Conservation (phyloP, 2,797 vertebrate genomes). For the Bovichtus variegatus region DNA sequence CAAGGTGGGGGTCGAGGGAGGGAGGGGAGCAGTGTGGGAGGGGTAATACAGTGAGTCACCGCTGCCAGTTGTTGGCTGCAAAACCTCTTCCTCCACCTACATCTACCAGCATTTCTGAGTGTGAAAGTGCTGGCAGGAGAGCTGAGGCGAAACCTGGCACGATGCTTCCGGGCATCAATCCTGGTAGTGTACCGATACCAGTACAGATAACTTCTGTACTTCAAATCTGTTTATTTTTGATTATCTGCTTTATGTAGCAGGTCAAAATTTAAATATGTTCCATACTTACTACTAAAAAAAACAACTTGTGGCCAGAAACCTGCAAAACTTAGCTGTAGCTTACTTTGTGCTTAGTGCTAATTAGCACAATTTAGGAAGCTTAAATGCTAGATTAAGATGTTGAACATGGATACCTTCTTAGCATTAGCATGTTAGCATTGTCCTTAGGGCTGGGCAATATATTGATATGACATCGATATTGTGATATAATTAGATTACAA, state of each 20-base stretch:
- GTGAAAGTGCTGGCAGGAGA: slow-evolving; percentile 35
- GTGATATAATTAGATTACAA: no score
- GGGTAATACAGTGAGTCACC: slow-evolving; percentile 57
- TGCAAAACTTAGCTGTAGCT: neutral
- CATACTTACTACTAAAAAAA: neutral
- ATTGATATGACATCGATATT: no score
- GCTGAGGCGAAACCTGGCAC: slow-evolving; percentile 18
- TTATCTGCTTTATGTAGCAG: neutral
- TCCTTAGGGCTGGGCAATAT: neutral
- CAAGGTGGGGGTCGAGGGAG: neutral
- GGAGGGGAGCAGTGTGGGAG: slow-evolving; percentile 12
- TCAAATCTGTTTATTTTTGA: neutral
- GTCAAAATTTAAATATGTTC: neutral
- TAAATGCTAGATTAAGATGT: neutral
- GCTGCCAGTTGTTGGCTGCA: slow-evolving; percentile 38
- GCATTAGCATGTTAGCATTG: neutral
- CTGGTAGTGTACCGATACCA: neutral
- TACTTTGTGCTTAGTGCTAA: neutral
- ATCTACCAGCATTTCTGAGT: slow-evolving; percentile 22
- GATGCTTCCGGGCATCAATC: slow-evolving; percentile 18
- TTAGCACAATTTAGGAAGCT: neutral
- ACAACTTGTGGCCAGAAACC: neutral
- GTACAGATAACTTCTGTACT: neutral
- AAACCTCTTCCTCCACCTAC: slow-evolving; percentile 39
- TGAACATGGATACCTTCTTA: neutral